These are phyloP conservation scores for Spea bombifrons DNA, from an alignment of 2,113 vertebrate genomes.

Conservation along the genomic window DNA sequence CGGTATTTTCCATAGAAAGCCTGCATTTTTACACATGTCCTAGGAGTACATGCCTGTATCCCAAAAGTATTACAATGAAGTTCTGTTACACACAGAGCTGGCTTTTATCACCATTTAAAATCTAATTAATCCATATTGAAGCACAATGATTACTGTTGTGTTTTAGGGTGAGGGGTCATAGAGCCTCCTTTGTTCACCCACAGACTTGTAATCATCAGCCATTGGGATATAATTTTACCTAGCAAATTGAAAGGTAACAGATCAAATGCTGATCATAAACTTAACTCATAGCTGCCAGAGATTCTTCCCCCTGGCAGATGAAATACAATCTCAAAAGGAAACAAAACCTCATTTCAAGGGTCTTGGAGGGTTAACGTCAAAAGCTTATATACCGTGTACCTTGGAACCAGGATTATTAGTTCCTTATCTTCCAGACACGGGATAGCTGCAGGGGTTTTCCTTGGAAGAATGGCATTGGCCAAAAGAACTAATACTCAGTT, in stretches of 20 bases:
- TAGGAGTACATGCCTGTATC: slow-evolving; percentile 69
- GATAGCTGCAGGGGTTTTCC: slow-evolving; percentile 7
- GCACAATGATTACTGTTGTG: slow-evolving; percentile 83
- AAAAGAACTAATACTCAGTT: slow-evolving; percentile 56
- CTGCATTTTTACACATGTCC: slow-evolving; percentile 69
- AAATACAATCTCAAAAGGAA: slow-evolving; percentile 68
- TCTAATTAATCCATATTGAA: slow-evolving; percentile 82
- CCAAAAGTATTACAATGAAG: slow-evolving; percentile 75
- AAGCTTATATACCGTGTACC: slow-evolving; percentile 67
- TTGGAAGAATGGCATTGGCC: slow-evolving; percentile 39
- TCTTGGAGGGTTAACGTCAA: slow-evolving; percentile 61
- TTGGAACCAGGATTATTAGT: slow-evolving; percentile 50
- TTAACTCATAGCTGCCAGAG: slow-evolving; percentile 67
- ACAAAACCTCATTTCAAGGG: slow-evolving; percentile 69
- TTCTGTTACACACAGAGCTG: slow-evolving; percentile 72
- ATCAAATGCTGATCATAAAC: slow-evolving; percentile 76
- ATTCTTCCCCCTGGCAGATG: slow-evolving; percentile 65
- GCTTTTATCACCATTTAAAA: slow-evolving; percentile 80
- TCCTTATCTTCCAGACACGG: slow-evolving; percentile 20
- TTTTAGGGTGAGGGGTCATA: slow-evolving; percentile 83
- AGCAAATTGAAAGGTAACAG: slow-evolving; percentile 75
- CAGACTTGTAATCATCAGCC: slow-evolving; percentile 67
- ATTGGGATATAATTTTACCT: slow-evolving; percentile 79
- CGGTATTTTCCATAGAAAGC: too few relatives aligned
- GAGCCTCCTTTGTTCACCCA: slow-evolving; percentile 77